Evolutionary conservation across 2,797 vertebrate species (phyloP).

Genomic region (Hybognathus amarus): DNA sequence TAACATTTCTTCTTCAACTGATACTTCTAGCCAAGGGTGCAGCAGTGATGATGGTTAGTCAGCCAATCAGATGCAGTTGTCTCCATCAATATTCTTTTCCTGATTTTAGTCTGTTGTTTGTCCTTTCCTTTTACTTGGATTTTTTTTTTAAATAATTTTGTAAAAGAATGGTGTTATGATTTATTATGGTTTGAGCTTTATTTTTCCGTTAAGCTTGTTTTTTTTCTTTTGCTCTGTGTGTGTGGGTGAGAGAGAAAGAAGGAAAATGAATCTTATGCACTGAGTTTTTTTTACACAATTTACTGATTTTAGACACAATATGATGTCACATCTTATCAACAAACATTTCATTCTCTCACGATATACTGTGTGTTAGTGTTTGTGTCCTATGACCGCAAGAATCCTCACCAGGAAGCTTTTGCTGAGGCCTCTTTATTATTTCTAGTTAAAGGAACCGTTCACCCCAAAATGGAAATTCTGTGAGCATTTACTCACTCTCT

Average conservation of each 20-base stretch:
- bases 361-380: background rate
- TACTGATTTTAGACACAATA: background rate
- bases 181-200: slow-evolving; percentile 58
- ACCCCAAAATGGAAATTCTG: background rate
- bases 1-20: background rate
- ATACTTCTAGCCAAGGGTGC: slow-evolving; percentile 6
- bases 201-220: slow-evolving; percentile 62
- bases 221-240: slow-evolving; percentile 2
- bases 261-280: background rate
- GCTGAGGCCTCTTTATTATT: slow-evolving; percentile 46
- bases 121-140: slow-evolving; percentile 57
- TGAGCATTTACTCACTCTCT: background rate
- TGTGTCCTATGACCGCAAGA: slow-evolving; percentile 53
- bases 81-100: slow-evolving; percentile 22
- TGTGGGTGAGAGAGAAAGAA: background rate
- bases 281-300: background rate
- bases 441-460: background rate
- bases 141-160: slow-evolving; percentile 63
- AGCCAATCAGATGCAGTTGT: slow-evolving; percentile 34
- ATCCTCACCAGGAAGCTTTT: background rate
- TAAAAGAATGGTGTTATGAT: slow-evolving; percentile 51
- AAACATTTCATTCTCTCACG: background rate
- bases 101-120: background rate
- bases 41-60: slow-evolving; percentile 22
- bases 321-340: slow-evolving; percentile 9